Evolutionary conservation across 1,140 invertebrate species (phyloP).

Genomic region (Trinorchestia longiramus): DNA sequence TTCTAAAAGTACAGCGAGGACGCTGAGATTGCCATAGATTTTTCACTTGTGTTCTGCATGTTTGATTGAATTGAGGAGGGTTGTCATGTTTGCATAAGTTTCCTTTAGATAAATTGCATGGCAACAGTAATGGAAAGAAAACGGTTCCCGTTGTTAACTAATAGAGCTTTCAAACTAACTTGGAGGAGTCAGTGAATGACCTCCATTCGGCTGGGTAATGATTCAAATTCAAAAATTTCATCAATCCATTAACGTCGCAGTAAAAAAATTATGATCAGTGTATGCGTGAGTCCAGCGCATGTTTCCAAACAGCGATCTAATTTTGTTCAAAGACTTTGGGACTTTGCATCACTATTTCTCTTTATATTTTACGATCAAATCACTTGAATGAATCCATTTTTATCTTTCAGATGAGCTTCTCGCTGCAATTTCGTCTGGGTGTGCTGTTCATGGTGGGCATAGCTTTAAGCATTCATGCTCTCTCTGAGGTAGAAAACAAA

Average conservation of each 20-base stretch:
- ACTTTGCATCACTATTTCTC: neutral
- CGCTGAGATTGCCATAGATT: too few relatives aligned
- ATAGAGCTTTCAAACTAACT: neutral
- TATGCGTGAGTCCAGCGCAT: neutral
- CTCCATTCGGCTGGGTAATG: too few relatives aligned
- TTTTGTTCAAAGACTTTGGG: neutral
- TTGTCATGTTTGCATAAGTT: too few relatives aligned
- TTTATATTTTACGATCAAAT: neutral
- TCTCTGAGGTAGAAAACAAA: neutral
- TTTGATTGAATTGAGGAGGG: too few relatives aligned
- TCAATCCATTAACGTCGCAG: neutral
- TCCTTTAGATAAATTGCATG: too few relatives aligned
- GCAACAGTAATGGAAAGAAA: too few relatives aligned
- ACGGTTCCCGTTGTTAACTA: too few relatives aligned
- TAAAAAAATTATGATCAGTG: neutral
- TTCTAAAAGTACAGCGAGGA: too few relatives aligned
- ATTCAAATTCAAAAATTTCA: neutral
- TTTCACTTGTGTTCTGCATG: too few relatives aligned
- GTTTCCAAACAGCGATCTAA: neutral
- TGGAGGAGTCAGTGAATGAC: neutral
- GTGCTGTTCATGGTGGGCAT: neutral
- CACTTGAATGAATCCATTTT: neutral
- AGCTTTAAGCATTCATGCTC: neutral
- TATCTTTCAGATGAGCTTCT: neutral
- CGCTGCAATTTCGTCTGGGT: neutral